A percentile compares a stretch with the other conserved stretches of the same genome.
Evolutionary conservation across 2,888 invertebrate genomes (phyloP).

Genomic region (Amphipoea oculea): DNA sequence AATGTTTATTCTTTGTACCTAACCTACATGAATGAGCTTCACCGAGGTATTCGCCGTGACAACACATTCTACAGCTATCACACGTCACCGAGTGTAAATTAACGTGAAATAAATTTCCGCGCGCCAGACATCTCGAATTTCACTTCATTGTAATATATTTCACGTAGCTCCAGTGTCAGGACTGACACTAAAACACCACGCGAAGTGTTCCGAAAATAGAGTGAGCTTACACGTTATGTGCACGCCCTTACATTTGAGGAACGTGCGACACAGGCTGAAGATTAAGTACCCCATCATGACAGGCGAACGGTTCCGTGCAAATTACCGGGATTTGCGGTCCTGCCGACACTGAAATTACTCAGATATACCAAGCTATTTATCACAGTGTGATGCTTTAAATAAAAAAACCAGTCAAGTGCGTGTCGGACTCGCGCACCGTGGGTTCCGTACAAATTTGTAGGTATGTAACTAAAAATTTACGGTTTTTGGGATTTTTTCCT

Average conservation of each 20-base stretch:
- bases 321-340: slow-evolving; percentile 69
- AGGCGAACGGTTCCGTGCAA: slow-evolving; percentile 66
- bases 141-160: slow-evolving; percentile 56
- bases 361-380: slow-evolving; percentile 48
- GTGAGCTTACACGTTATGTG: slow-evolving; percentile 50
- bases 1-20: slow-evolving; percentile 26
- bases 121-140: slow-evolving; percentile 53
- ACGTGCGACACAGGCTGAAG: slow-evolving; percentile 54
- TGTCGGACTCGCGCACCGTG: no score
- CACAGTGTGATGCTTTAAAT: slow-evolving; percentile 23
- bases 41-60: slow-evolving; percentile 11
- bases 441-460: no score
- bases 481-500: no score
- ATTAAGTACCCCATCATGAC: slow-evolving; percentile 67
- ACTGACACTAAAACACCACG: slow-evolving; percentile 53
- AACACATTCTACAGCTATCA: slow-evolving; percentile 33
- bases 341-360: slow-evolving; percentile 59
- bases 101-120: slow-evolving; percentile 49
- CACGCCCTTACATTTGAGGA: slow-evolving; percentile 50
- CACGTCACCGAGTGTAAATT: slow-evolving; percentile 39
- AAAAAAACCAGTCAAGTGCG: neutral
- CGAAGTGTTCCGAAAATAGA: slow-evolving; percentile 54
- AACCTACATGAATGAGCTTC: slow-evolving; percentile 17
- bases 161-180: slow-evolving; percentile 51
- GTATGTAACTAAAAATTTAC: no score